Evolutionary conservation across 2,888 invertebrate genomes (phyloP).

Genomic region (Ophonus ardosiacus): DNA sequence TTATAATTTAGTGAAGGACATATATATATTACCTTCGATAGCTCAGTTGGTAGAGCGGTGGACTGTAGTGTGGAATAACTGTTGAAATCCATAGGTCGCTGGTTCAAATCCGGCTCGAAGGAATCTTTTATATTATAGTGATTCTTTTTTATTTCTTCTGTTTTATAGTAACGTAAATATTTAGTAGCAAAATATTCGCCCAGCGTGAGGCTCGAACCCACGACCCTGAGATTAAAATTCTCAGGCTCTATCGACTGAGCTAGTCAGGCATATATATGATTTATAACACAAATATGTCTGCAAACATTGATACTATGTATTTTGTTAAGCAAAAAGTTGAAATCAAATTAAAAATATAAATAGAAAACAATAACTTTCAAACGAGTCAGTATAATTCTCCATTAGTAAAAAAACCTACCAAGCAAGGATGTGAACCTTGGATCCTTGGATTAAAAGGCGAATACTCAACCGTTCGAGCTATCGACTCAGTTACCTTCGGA

Average conservation of each 20-base stretch:
- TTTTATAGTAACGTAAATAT: too few species aligned
- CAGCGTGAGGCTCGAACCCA: conserved; percentile 83
- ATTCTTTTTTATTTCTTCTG: too few species aligned
- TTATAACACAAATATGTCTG: too few species aligned
- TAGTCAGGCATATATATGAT: conserved; percentile 68
- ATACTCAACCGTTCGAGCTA: conserved; percentile 64
- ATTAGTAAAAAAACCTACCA: conserved; percentile 39
- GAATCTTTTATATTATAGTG: too few species aligned
- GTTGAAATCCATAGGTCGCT: too few species aligned
- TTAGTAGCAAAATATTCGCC: conserved; percentile 73
- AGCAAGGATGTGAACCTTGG: conserved; percentile 64
- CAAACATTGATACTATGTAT: too few species aligned
- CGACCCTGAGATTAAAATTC: conserved; percentile 83
- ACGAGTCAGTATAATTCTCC: too few species aligned
- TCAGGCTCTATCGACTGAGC: conserved; percentile 75
- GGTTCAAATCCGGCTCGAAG: too few species aligned
- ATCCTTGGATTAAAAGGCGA: conserved; percentile 64
- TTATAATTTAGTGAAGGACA: not conserved
- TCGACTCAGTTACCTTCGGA: too few species aligned
- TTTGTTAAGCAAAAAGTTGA: too few species aligned
- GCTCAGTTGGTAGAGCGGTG: not conserved
- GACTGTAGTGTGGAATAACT: not conserved
- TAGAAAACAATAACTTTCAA: too few species aligned
- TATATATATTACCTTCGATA: not conserved
- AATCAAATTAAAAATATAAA: too few species aligned